These are phyloP conservation scores for Alca torda DNA, from an alignment of 2,797 vertebrate genomes.

Conservation along the genomic window DNA sequence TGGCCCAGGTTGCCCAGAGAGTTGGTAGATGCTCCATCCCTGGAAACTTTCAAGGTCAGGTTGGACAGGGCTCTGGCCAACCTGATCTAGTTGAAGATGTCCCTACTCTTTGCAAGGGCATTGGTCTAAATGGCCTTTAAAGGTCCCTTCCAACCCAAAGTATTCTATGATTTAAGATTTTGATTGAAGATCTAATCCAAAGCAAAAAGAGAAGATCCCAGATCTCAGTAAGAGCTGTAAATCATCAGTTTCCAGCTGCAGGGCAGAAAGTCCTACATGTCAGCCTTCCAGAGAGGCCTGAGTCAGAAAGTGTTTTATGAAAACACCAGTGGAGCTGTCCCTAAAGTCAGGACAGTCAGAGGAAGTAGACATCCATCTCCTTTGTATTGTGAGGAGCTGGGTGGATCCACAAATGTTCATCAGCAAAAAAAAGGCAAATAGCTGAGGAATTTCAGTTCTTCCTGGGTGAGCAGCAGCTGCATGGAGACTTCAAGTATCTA, in stretches of 20 bases:
- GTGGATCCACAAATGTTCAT: neutral
- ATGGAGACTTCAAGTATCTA: neutral
- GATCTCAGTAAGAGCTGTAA: neutral
- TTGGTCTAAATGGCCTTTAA: neutral
- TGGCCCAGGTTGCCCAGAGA: neutral
- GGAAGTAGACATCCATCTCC: neutral
- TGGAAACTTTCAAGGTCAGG: neutral
- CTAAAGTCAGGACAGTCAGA: neutral
- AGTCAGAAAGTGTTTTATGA: neutral
- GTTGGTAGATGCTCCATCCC: too few species aligned
- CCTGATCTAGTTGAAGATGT: neutral
- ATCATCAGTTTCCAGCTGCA: neutral
- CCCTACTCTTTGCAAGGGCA: neutral
- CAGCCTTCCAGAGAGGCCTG: neutral
- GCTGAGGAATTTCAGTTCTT: neutral
- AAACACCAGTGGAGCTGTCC: neutral
- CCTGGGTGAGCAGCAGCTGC: neutral
- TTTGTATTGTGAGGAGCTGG: neutral
- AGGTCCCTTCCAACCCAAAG: neutral
- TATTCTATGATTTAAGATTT: neutral
- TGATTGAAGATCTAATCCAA: neutral
- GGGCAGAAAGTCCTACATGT: neutral
- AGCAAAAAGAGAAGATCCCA: neutral
- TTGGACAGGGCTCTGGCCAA: neutral
- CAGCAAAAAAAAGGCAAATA: neutral